Evolutionary conservation across 1,140 invertebrate species (phyloP), one percentile per base, ranked within the genome.

Genomic region (Nephotettix cincticeps): DNA sequence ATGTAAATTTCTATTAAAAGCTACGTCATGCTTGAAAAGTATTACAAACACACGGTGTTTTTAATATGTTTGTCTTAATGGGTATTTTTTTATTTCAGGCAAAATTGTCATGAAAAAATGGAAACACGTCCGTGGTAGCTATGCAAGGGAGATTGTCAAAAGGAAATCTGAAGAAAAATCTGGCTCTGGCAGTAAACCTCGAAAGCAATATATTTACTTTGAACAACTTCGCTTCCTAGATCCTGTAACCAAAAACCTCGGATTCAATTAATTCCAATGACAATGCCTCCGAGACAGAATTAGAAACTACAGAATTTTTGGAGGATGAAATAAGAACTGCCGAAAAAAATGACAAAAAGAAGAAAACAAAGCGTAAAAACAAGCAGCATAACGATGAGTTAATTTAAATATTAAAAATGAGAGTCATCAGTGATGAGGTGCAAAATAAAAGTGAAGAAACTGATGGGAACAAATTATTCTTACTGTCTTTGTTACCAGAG

Each of bases 161-260:
- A 54, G 23, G 19, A 54, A 54, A 25, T 19, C 17, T 9, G 47
- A 54, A n/a, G 6, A 54, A 25, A 54, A 25, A 54, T 19, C n/a
- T 54, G 47, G 47, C 23, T 54, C 47, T 19, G 47, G 47, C 17
- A 25, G n/a, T 25, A 54, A n/a, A 19, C 17, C 17, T 19, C 47
- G 47, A 54, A 54, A 54, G 47, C 47, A 54, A 54, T 54, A 54
- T n/a, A 54, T 54, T 3, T 54, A 54, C 23, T 54, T 54, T n/a
- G 47, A 54, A 54, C 47, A 54, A n/a, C 47, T 54, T 54, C 47
- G 47, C 47, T 54, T 54, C 23, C 19, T 54, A n/a, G 47, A 54
- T 19, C 47, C 47, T 9, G 47, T 54, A n/a, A 54, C 17, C 3
- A 25, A n/a, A 36, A 36, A 36, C 32, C 4, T 36, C 32, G 32